A percentile compares a stretch with the other conserved stretches of the same genome.
Conservation (phyloP, 2,888 invertebrate species). For the Epinotia nisella region DNA sequence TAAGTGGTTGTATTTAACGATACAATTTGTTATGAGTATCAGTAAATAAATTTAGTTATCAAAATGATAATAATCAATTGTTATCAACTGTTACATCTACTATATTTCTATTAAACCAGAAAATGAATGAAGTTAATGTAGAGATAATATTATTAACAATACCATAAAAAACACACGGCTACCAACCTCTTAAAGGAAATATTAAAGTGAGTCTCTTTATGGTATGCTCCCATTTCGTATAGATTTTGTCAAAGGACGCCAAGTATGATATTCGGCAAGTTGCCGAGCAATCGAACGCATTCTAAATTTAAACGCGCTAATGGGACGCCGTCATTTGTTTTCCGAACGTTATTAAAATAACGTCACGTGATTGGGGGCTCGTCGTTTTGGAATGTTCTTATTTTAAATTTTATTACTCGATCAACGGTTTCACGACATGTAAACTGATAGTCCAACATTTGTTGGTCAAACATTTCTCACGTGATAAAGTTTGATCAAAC, state of each 20-base stretch:
- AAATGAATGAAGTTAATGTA: too few relatives aligned
- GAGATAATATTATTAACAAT: neutral
- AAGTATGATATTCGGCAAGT: constrained; percentile 22
- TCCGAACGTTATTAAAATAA: constrained; percentile 54
- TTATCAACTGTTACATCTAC: too few relatives aligned
- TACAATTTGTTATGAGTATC: too few relatives aligned
- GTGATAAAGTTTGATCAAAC: constrained; percentile 17
- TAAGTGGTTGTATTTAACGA: too few relatives aligned
- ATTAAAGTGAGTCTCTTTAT: neutral
- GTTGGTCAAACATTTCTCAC: neutral
- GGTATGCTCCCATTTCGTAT: neutral
- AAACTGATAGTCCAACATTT: constrained; percentile 29
- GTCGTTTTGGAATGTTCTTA: constrained; percentile 50
- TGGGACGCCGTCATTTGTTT: constrained; percentile 50
- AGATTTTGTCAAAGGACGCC: neutral
- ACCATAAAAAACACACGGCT: neutral
- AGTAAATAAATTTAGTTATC: too few relatives aligned
- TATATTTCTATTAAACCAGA: too few relatives aligned
- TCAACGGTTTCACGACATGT: constrained; percentile 24
- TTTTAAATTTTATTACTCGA: constrained; percentile 46
- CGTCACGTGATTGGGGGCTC: constrained; percentile 66
- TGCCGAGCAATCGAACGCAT: constrained; percentile 36
- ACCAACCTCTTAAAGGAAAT: neutral
- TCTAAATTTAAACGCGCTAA: constrained; percentile 52
- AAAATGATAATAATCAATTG: too few relatives aligned